phyloP scores from a whole-genome alignment of 1,140 invertebrate genomes.

The Drosophila willistoni region DNA sequence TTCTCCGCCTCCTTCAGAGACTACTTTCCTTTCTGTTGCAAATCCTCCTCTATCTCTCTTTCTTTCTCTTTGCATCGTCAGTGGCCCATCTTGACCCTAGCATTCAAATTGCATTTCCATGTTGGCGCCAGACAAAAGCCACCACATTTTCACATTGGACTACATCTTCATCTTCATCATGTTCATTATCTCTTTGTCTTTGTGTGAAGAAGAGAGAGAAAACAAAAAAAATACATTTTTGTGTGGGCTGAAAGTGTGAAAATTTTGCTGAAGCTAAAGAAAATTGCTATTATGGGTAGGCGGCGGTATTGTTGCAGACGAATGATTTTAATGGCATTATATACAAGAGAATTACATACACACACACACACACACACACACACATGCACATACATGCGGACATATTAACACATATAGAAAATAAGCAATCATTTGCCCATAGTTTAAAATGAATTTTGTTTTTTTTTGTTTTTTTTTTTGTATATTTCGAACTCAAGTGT shows the following conservation, averaged over 20 bases:
- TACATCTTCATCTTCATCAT: constrained; percentile 4
- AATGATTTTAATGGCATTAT: constrained; percentile 5
- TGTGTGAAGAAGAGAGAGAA: no score
- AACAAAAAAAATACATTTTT: background rate
- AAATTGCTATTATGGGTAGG: constrained; percentile 24
- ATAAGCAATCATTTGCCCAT: constrained; percentile 5
- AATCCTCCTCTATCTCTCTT: constrained; percentile 36
- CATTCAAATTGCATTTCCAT: constrained; percentile 75
- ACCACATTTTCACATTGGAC: constrained; percentile 11
- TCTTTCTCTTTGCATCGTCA: constrained; percentile 39
- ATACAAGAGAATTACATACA: background rate
- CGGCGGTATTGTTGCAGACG: background rate
- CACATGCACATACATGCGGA: background rate
- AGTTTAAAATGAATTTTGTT: background rate
- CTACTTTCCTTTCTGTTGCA: constrained; percentile 12
- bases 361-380: background rate
- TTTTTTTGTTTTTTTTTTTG: background rate
- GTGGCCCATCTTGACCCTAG: constrained; percentile 69
- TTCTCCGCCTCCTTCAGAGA: background rate
- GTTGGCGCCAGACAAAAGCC: constrained; percentile 70
- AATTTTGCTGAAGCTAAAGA: constrained; percentile 7
- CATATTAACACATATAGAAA: background rate
- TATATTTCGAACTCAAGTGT: constrained; percentile 9
- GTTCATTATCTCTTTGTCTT: constrained; percentile 14
- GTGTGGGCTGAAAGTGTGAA: constrained; percentile 18